Percentiles rank a stretch among this genome's conserved stretches.
Conservation (phyloP, 2,113 vertebrate genomes). For the Calonectris borealis region DNA sequence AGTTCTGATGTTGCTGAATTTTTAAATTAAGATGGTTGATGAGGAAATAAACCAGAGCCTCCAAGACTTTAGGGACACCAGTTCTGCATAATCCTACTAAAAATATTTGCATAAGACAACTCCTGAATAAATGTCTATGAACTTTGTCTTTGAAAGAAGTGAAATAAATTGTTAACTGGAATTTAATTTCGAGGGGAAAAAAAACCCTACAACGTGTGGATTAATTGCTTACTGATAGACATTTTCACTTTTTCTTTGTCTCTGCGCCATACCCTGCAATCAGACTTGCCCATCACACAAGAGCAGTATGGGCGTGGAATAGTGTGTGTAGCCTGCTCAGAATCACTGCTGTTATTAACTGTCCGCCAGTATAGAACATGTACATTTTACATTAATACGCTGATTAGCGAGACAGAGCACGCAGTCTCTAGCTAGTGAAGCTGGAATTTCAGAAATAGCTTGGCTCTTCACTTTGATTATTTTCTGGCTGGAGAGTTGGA, state of each 20-base stretch:
- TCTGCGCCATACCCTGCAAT: neutral
- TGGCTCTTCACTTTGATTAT: constrained; percentile 67
- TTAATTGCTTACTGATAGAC: neutral
- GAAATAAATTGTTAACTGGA: neutral
- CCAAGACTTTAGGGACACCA: neutral
- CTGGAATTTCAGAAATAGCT: constrained; percentile 58
- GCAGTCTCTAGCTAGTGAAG: constrained; percentile 14
- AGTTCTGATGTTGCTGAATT: neutral
- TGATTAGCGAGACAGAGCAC: neutral
- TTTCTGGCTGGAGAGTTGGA: constrained; percentile 53
- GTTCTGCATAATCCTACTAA: neutral
- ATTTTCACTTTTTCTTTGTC: neutral
- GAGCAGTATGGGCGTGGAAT: neutral
- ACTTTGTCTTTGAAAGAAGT: neutral
- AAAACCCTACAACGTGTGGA: neutral
- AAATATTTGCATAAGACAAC: neutral
- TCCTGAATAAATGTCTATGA: neutral
- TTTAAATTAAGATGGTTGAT: neutral
- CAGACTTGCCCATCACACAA: neutral
- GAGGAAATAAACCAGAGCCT: constrained; percentile 10
- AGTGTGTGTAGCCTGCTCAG: neutral
- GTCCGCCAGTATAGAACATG: neutral
- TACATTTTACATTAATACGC: neutral
- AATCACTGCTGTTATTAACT: constrained; percentile 25
- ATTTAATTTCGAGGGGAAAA: neutral